phyloP scores from a whole-genome alignment of 2,888 invertebrate species.

The Pantelozetes paolii region DNA sequence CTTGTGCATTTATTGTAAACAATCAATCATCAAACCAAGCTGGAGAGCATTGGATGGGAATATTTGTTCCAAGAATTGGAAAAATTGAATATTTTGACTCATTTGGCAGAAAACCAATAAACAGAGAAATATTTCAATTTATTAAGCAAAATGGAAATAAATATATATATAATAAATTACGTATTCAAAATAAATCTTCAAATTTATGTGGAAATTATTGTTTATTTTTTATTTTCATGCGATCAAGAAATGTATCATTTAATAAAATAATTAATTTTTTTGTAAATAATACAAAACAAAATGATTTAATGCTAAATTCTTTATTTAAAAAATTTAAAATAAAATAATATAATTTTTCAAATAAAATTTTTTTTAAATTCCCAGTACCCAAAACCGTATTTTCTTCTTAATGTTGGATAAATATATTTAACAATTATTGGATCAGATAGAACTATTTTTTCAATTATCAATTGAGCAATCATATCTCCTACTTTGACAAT shows the following conservation, averaged over 20 bases:
- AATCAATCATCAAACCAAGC: neutral
- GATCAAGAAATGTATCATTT: neutral
- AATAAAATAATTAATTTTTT: neutral
- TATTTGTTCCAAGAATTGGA: neutral
- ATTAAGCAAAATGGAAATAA: neutral
- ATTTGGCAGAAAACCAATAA: neutral
- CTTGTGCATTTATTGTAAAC: neutral
- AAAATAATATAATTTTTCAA: neutral
- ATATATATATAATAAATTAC: neutral
- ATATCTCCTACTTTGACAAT: neutral
- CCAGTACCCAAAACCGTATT: constrained; percentile 48
- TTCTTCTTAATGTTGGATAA: constrained; percentile 59
- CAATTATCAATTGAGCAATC: constrained; percentile 52
- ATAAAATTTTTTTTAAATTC: neutral
- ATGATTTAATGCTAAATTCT: neutral
- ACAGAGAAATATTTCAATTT: neutral
- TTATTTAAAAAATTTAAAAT: neutral
- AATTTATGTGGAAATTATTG: neutral
- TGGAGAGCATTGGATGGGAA: neutral
- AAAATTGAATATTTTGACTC: neutral
- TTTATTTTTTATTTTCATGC: neutral
- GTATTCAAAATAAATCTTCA: neutral
- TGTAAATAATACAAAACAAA: neutral
- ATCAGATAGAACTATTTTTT: constrained; percentile 79
- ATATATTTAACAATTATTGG: constrained; percentile 68